Conservation (phyloP, 2,888 invertebrate species). For the Hydraecia micacea region DNA sequence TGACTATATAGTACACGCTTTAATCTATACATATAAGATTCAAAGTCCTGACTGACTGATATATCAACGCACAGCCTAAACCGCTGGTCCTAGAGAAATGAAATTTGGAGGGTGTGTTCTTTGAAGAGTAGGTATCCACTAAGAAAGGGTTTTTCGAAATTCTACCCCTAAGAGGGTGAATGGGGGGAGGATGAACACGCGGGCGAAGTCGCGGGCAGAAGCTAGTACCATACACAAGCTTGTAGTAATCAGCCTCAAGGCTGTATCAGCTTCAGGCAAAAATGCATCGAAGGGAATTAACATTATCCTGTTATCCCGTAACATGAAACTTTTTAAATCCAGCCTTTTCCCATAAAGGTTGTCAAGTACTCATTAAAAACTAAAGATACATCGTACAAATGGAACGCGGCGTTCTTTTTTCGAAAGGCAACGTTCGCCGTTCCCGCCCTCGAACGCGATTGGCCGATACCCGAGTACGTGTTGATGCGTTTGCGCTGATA, state of each 20-base stretch:
- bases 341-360: slow-evolving; percentile 10
- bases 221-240: background rate
- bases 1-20: background rate
- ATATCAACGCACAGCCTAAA: no score
- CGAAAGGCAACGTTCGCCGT: slow-evolving; percentile 69
- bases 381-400: slow-evolving; percentile 67
- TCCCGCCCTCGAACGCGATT: slow-evolving; percentile 76
- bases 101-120: no score
- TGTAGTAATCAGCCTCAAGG: background rate
- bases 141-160: no score
- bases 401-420: slow-evolving; percentile 72
- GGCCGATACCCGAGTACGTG: slow-evolving; percentile 75
- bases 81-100: no score
- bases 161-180: no score
- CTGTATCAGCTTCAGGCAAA: background rate
- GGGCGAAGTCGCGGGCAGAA: no score
- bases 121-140: no score
- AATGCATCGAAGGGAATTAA: background rate
- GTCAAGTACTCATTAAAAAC: slow-evolving; percentile 63
- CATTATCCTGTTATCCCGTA: background rate
- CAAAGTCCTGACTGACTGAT: no score
- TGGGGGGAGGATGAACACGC: no score
- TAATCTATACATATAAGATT: no score
- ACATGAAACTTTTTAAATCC: slow-evolving; percentile 33
- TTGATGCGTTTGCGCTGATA: slow-evolving; percentile 74